Base-by-base conservation (phyloP, 2,797 vertebrate species). In the Sylvia borin region DNA sequence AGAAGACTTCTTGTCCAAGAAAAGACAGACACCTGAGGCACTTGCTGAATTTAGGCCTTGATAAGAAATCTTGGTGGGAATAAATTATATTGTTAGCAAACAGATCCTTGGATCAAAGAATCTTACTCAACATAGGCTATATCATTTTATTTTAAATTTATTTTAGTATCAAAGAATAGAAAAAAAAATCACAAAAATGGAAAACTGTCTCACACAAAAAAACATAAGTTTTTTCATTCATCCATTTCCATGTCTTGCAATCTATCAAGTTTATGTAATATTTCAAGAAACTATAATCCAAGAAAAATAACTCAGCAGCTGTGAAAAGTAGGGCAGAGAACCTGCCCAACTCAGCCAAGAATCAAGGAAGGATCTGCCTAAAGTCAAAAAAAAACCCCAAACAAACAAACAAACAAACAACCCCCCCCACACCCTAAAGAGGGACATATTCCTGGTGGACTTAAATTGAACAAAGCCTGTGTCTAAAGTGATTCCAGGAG, bases 381-480 rank as follows among this genome's bases (percentile, higher is more conserved):
- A 26, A 91, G 60, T 7, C 51, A 61, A 71, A 93, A 93, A 89
- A 76, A 36, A n/a, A n/a, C n/a, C 36, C 36, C 36, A 36, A 36
- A 36, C 36, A 36, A 36, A 8, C 36, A 36, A 36, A 36, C 36
- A 36, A 36, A 36, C 8, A 36, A 36, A 36, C n/a, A n/a, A n/a
- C n/a, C n/a, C n/a, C n/a, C 36, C 36, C 36, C 36, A 36, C 36
- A 36, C 36, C 36, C 55, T 60, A 24, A 85, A 94, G 64, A 82
- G 29, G 29, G 11, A 87, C 40, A 77, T 36, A 79, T 75, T 93
- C 57, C 67, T 32, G 3, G 13, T 90, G 40, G 36, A 92, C 32
- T 77, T 85, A 43, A 89, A 55, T 78, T 72, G 95, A 96, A 94
- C 79, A 95, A 81, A 87, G 20, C 4, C 50, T 58, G 17, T 48